Evolutionary conservation across 2,888 invertebrate species (phyloP), one percentile per base, ranked within the genome.

Genomic region (Lasiommata megera): DNA sequence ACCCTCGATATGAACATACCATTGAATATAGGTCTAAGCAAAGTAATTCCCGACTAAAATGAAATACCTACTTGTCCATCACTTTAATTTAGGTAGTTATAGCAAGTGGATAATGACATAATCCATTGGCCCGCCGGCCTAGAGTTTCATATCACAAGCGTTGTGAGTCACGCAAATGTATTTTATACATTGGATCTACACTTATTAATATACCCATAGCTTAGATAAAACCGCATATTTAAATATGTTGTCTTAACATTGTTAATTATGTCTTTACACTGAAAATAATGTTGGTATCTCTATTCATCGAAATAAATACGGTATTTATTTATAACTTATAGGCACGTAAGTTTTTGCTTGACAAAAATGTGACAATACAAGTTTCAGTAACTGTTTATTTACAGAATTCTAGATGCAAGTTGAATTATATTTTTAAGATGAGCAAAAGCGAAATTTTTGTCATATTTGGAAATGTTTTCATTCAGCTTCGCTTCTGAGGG

Each of bases 51-150:
- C 44, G 12, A 29, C 28, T 8, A 41, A 18, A 23, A n/a, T n/a
- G n/a, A n/a, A n/a, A 1, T 5, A 12, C 3, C 12, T 14, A 46
- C 46, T 31, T 46, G 31, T 46, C 31, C 46, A 46, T 46, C 31
- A 46, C 31, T 46, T 46, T 31, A 46, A 46, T 46, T 46, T 6
- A 46, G 47, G 62, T 62, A 55, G 59, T 66, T 62, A 29, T 34
- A 65, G 65, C 66, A 67, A 67, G 65, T 83, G 71, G 69, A 76
- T 80, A 84, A 84, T 82, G 80, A 83, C 78, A 83, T 85, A 84
- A 84, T 82, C 74, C 77, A 67, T 65, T 66, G 67, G 70, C 66
- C 67, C 64, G 70, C 60, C 72, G 67, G 73, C 74, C 70, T 73
- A 75, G 71, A 69, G 72, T 72, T 70, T 72, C 69, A 72, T 79